These are phyloP conservation scores for Caenorhabditis japonica DNA, from an alignment of 2,888 invertebrate species.

Conservation along the genomic window DNA sequence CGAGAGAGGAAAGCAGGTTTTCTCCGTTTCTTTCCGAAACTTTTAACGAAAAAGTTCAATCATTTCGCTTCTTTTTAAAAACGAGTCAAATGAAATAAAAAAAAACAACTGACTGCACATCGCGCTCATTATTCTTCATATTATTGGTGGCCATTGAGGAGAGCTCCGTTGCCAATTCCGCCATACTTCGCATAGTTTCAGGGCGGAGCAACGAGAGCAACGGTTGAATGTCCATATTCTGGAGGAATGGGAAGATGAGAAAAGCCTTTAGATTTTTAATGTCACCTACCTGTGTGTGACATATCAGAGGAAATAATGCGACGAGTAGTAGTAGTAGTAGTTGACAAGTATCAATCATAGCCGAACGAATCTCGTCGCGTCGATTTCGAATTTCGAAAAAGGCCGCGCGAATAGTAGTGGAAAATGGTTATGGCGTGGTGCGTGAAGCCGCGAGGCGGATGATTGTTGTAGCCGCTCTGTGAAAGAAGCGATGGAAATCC, in stretches of 20 bases:
- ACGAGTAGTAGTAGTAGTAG: too few species aligned
- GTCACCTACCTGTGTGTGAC: conserved; percentile 34
- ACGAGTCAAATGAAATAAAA: background rate
- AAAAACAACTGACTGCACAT: conserved; percentile 49
- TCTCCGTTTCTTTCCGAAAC: background rate
- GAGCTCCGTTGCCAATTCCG: conserved; percentile 58
- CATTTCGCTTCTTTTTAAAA: conserved; percentile 7
- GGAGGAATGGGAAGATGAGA: background rate
- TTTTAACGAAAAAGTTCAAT: too few species aligned
- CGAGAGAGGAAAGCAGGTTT: conserved; percentile 1
- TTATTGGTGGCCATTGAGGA: conserved; percentile 55
- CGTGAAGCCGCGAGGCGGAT: too few species aligned
- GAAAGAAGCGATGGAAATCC: too few species aligned
- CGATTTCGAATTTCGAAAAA: background rate
- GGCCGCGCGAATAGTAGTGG: background rate
- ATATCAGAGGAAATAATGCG: background rate
- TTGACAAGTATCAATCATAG: too few species aligned
- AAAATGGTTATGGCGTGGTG: conserved; percentile 6
- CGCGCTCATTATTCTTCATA: conserved; percentile 53
- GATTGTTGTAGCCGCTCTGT: too few species aligned
- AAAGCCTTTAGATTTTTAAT: too few species aligned
- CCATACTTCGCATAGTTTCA: conserved; percentile 60
- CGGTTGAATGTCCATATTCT: conserved; percentile 56
- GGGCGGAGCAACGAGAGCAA: conserved; percentile 56
- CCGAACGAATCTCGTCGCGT: background rate